Conservation (phyloP, 2,888 invertebrate species). For the Calameuta filiformis region DNA sequence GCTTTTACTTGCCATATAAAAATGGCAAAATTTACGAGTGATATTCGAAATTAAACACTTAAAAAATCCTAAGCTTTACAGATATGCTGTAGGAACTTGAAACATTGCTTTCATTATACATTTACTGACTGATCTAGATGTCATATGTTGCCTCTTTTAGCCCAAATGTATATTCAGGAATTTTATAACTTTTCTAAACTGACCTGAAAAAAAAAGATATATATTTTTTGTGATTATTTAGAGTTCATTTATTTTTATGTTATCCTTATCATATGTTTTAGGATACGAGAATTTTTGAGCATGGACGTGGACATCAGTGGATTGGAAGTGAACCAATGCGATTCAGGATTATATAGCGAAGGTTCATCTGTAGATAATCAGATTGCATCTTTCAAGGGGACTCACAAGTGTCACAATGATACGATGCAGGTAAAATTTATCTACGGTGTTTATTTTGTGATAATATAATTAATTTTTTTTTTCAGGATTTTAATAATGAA, state of each 20-base stretch:
- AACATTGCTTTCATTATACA: background rate
- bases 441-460: background rate
- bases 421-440: conserved; percentile 78
- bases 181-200: background rate
- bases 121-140: no score
- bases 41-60: no score
- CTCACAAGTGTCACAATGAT: conserved; percentile 88
- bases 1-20: no score
- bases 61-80: conserved; percentile 8
- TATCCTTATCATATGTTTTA: conserved; percentile 43
- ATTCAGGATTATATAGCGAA: conserved; percentile 59
- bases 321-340: conserved; percentile 89
- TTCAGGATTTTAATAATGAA: background rate
- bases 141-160: background rate
- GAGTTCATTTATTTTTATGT: background rate
- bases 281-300: conserved; percentile 74
- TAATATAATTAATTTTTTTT: background rate
- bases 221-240: background rate
- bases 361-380: conserved; percentile 68
- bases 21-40: no score
- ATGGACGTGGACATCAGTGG: conserved; percentile 85
- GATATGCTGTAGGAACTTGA: background rate
- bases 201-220: background rate
- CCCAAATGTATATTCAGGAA: background rate
- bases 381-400: conserved; percentile 85